These are phyloP conservation scores for Carterocephalus palaemon DNA, from an alignment of 2,888 invertebrate genomes.

Conservation along the genomic window DNA sequence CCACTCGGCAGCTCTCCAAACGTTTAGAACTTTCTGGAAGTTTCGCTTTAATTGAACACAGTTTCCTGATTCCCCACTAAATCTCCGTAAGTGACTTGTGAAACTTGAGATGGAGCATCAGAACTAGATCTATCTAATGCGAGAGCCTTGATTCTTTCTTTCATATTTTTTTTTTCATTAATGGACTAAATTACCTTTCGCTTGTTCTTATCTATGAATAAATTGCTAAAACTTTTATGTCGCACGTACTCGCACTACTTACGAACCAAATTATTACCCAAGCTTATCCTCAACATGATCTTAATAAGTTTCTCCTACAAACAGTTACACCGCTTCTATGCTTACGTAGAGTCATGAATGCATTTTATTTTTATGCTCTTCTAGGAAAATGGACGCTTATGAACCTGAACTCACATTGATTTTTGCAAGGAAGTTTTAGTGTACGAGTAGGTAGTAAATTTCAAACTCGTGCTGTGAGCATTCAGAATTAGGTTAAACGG, in stretches of 20 bases:
- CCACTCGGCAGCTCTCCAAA: conserved; percentile 14
- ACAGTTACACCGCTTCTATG: background rate
- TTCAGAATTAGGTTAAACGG: conserved; percentile 1
- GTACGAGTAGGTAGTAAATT: conserved; percentile 5
- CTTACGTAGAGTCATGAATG: conserved; percentile 3
- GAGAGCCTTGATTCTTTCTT: background rate
- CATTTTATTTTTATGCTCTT: conserved; percentile 17
- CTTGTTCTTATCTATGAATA: conserved; percentile 13
- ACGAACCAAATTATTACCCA: conserved; percentile 12
- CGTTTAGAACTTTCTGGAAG: conserved; percentile 31
- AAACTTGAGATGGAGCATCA: conserved; percentile 9
- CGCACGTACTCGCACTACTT: conserved; percentile 2
- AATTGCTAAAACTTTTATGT: conserved; percentile 13
- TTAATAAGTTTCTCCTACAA: conserved; percentile 17
- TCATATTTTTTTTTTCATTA: conserved; percentile 2
- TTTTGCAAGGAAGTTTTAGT: conserved; percentile 1
- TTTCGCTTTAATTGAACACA: conserved; percentile 37
- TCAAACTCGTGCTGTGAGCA: background rate
- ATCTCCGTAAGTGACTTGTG: conserved; percentile 7
- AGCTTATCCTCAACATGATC: conserved; percentile 19
- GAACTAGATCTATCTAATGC: conserved; percentile 10
- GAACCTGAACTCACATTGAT: conserved; percentile 10
- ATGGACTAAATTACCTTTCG: conserved; percentile 7
- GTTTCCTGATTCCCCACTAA: conserved; percentile 25
- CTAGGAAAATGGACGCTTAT: conserved; percentile 11